Evolutionary conservation across 2,888 invertebrate species (phyloP).

Genomic region (Lasioglossum morio): DNA sequence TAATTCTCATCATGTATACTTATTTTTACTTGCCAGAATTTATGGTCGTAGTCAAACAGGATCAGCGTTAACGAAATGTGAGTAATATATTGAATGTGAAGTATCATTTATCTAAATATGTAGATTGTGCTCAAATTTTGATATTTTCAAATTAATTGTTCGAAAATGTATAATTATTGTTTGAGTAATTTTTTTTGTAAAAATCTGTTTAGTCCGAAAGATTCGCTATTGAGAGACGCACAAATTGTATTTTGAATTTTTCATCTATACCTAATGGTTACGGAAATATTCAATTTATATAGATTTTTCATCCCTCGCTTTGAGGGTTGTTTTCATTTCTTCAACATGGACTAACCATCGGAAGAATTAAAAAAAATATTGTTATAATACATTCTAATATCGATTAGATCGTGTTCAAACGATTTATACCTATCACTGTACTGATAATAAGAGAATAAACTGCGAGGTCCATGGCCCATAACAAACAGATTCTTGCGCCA

Average conservation of each 20-base stretch:
- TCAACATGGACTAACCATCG: background rate
- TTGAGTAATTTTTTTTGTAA: background rate
- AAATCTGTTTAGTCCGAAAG: background rate
- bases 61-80: background rate
- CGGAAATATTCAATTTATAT: background rate
- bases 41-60: background rate
- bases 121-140: no score
- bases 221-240: background rate
- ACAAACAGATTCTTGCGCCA: constrained; percentile 9
- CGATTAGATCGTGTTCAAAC: background rate
- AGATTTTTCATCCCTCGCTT: background rate
- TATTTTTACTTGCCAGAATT: background rate
- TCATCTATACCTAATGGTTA: background rate
- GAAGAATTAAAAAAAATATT: background rate
- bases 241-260: background rate
- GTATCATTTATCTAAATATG: background rate
- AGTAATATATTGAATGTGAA: background rate
- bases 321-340: background rate
- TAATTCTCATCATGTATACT: background rate
- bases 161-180: background rate
- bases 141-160: background rate
- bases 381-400: no score
- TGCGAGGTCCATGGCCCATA: background rate
- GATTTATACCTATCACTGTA: background rate
- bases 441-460: background rate